Base-by-base conservation (phyloP, 2,888 invertebrate species). In the Therioaphis trifolii region DNA sequence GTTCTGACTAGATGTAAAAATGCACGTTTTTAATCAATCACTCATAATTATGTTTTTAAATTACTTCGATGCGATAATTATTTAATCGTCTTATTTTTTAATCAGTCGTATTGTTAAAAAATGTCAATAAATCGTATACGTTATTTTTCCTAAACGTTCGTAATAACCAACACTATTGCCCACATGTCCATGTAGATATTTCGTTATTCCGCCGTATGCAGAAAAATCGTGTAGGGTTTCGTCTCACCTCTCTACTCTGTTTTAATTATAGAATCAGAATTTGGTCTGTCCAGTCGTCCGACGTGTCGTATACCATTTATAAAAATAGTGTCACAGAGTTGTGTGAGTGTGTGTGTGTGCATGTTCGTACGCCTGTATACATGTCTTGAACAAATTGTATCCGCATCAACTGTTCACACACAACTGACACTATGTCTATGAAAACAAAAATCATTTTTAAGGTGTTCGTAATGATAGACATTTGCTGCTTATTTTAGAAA, bases 251-350 rank as follows among this genome's bases (percentile, higher is more conserved):
- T 80, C 71, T 82, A 18, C 55, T 29, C 21, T 66, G 82, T 82
- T 82, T 72, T 82, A 82, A 82, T 82, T 82, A 82, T 82, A 82
- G 82, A 82, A 74, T 43, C 82, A 82, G 58, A 82, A 82, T 82
- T 82, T 63, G 52, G 82, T 82, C 82, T 66, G 82, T 82, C 82
- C 82, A 82, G 82, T 82, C 61, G 72, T 69, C 61, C 74, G 52
- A 74, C 74, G 82, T 74, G 63, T 63, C 74, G 72, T 71, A 71
- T 58, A 80, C 80, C 80, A 72, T 82, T 82, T 74, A 74, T 82
- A 82, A 82, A 82, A 82, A 82, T 82, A 82, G 82, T 82, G 72
- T 29, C 72, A 72, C 82, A 61, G 27, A 61, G 29, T 71, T 58
- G 49, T 52, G 46, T 43, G 43, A 21, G 69, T 24, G 46, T 71